These are phyloP conservation scores for Pegea sp. DNA, from an alignment of 23 tunicate genomes.

Conservation along the genomic window DNA sequence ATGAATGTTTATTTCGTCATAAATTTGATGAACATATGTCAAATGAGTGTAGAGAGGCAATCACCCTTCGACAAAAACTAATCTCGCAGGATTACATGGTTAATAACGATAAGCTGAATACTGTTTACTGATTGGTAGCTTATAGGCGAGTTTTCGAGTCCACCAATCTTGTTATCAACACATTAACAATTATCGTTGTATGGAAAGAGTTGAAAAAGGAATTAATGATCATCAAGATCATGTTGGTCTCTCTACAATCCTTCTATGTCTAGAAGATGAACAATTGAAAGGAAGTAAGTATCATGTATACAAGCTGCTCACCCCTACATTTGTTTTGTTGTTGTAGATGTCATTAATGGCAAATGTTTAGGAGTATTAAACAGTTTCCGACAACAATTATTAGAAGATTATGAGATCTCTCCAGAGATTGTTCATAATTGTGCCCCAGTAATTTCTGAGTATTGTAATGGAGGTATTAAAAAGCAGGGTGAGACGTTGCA, in stretches of 20 bases:
- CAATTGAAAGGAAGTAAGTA: constrained; percentile 6
- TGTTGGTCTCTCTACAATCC: constrained; percentile 23
- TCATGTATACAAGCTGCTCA: background rate
- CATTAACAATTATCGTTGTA: constrained; percentile 10
- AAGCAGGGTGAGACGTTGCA: constrained; percentile 54
- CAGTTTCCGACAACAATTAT: constrained; percentile 34
- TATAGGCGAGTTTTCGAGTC: constrained; percentile 28
- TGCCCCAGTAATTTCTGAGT: constrained; percentile 8
- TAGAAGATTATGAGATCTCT: constrained; percentile 53
- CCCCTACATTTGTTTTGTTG: background rate
- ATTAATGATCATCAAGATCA: constrained; percentile 12
- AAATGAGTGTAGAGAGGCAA: constrained; percentile 34
- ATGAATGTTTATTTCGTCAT: constrained; percentile 50
- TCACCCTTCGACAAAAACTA: constrained; percentile 51
- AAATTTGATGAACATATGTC: constrained; percentile 71
- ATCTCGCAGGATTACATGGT: constrained; percentile 66
- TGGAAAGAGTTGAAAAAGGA: background rate
- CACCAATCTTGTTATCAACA: constrained; percentile 13
- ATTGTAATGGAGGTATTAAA: constrained; percentile 15
- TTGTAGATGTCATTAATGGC: background rate
- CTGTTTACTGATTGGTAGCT: background rate
- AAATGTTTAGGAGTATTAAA: constrained; percentile 23
- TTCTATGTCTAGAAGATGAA: constrained; percentile 38
- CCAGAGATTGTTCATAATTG: constrained; percentile 53
- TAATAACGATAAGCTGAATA: too few relatives aligned